Conservation (phyloP, 1,140 invertebrate genomes). For the Microplitis mediator region DNA sequence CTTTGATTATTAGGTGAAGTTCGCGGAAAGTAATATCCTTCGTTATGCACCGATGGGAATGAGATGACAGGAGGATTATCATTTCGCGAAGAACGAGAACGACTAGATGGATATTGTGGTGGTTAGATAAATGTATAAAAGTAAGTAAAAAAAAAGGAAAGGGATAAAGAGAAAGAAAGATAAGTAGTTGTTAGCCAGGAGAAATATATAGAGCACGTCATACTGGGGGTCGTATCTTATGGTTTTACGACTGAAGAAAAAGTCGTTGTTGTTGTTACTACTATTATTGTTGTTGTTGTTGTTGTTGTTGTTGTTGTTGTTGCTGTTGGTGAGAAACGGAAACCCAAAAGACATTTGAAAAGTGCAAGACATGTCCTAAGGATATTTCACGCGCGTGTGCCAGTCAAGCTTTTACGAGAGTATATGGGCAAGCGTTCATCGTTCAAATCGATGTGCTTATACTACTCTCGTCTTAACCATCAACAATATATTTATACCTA, state of each 20-base stretch:
- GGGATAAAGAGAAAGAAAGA: neutral
- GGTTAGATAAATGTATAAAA: neutral
- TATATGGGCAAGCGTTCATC: constrained; percentile 11
- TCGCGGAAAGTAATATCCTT: constrained; percentile 12
- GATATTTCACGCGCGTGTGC: constrained; percentile 15
- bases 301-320: no score
- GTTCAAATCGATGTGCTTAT: constrained; percentile 8
- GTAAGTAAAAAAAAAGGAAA: neutral
- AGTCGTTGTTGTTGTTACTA: constrained; percentile 1
- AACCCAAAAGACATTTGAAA: constrained; percentile 20
- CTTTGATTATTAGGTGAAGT: constrained; percentile 11
- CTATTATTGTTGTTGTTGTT: no score
- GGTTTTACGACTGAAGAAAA: constrained; percentile 32
- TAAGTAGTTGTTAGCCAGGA: neutral
- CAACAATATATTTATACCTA: neutral
- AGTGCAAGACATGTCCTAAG: constrained; percentile 18
- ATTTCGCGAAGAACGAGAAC: neutral
- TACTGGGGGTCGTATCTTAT: constrained; percentile 28
- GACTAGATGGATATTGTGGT: no score
- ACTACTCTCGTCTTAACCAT: neutral
- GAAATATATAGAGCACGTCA: constrained; percentile 26
- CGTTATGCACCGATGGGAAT: constrained; percentile 10
- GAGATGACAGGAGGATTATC: neutral
- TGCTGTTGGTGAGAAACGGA: constrained; percentile 10
- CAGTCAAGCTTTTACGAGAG: constrained; percentile 15